phyloP scores from a whole-genome alignment of 2,113 vertebrate genomes.

The Onychostruthus taczanowskii region DNA sequence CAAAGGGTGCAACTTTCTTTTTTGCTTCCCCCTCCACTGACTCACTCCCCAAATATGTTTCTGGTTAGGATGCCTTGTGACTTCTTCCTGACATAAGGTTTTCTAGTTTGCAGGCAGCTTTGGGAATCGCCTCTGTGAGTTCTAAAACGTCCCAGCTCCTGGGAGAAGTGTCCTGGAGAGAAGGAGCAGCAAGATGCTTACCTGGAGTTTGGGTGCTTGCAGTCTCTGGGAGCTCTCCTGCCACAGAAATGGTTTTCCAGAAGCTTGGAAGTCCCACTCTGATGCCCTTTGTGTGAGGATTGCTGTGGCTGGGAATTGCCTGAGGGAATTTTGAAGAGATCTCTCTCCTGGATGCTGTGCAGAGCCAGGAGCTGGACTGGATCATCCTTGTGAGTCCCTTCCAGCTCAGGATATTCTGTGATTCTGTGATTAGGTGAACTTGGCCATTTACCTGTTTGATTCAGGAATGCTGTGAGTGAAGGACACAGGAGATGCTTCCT shows the following conservation, averaged over 20 bases:
- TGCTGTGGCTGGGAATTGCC: neutral
- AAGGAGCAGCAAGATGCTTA: neutral
- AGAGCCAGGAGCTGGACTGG: neutral
- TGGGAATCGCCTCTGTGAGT: neutral
- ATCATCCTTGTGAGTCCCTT: neutral
- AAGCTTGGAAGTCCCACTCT: neutral
- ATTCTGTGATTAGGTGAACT: neutral
- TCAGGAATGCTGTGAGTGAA: neutral
- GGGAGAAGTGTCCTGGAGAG: neutral
- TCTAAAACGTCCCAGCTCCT: neutral
- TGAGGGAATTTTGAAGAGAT: neutral
- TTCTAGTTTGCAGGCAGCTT: slow-evolving; percentile 13
- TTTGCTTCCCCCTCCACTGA: slow-evolving; percentile 44
- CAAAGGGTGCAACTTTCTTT: slow-evolving; percentile 50
- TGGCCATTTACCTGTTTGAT: neutral
- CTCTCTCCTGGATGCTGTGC: neutral
- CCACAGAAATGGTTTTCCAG: neutral
- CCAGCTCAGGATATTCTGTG: neutral
- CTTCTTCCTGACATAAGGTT: slow-evolving; percentile 53
- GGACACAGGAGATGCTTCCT: neutral
- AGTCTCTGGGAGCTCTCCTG: neutral
- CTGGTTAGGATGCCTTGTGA: slow-evolving; percentile 41
- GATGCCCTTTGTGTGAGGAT: fast-evolving
- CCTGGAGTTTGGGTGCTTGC: neutral
- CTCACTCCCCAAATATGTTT: slow-evolving; percentile 60